These are phyloP conservation scores for Nemurella pictetii DNA, from an alignment of 2,888 invertebrate genomes.

Conservation along the genomic window DNA sequence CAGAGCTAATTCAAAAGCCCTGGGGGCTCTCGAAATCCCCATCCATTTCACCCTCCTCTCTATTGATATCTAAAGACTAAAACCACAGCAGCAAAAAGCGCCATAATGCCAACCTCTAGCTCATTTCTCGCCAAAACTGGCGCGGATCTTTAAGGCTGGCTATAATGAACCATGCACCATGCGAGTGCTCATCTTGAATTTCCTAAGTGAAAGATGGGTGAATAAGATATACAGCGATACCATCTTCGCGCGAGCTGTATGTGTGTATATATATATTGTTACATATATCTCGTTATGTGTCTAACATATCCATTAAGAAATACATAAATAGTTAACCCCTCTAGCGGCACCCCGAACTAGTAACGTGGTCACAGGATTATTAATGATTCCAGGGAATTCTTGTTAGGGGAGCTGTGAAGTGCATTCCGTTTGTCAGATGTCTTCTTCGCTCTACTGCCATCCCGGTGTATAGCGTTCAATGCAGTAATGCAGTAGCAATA, in stretches of 20 bases:
- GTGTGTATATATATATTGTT: too few relatives aligned
- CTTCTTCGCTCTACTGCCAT: neutral
- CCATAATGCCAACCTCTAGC: neutral
- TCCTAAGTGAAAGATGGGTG: neutral
- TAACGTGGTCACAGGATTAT: neutral
- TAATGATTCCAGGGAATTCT: slow-evolving; percentile 10
- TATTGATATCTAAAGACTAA: neutral
- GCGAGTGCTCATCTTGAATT: neutral
- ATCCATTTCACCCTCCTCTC: neutral
- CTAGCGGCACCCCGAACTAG: neutral
- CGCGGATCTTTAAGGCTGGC: neutral
- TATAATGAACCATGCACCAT: neutral
- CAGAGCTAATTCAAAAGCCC: neutral
- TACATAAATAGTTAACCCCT: slow-evolving; percentile 18
- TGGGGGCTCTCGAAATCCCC: neutral
- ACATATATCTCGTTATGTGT: slow-evolving; percentile 13
- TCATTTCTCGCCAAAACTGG: neutral
- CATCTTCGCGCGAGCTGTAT: neutral
- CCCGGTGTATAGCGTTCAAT: neutral
- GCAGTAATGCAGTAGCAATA: too few relatives aligned
- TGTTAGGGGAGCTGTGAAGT: slow-evolving; percentile 12
- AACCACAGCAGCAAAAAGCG: neutral
- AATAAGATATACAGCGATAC: neutral
- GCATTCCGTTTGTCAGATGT: slow-evolving; percentile 21
- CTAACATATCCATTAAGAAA: slow-evolving; percentile 19